Base-by-base conservation (phyloP, 2,888 invertebrate species). In the Epirrhoe tristata region DNA sequence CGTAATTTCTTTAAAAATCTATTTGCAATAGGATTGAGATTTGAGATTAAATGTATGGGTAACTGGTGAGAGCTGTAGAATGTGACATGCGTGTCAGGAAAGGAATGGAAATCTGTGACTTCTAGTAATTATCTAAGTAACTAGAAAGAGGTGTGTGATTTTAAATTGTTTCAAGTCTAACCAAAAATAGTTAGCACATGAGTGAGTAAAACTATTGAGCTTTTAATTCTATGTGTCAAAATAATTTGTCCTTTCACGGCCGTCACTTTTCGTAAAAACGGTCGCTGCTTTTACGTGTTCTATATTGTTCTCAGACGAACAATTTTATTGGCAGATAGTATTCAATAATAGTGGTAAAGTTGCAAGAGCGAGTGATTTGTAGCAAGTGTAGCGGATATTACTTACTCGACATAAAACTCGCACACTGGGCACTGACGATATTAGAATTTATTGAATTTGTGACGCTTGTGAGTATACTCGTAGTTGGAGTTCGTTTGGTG, bases 331-430 rank as follows among this genome's bases (percentile, higher is more conserved):
- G 54, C n/a, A 14, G 14, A 50, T 58, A 34, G 36, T 48, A 36
- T 54, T 56, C 46, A 6, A 34, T 34, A 16, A 6, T 48, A 48
- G 48, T 58, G 58, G 48, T 46, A 58, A 58, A 62, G 46, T 61
- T 61, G 14, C 43, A n/a, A 48, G 16, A 24, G 36, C 24, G 34
- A 48, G 50, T 62, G 50, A 16, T 39, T 55, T 62, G 53, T 63
- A 63, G 66, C 69, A 69, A 69, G 64, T 70, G 60, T 56, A 64
- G 56, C 57, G 56, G 48, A 48, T 56, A 67, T 70, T 66, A 61
- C 63, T 59, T 24, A 39, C 51, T 48, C 16, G 14, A 50, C 32
- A 50, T 60, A 48, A 55, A 61, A 55, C 50, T 55, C 14, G 17
- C 54, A 34, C 48, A 55, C 24, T 61, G n/a, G 48, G 16, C 34